phyloP scores from a whole-genome alignment of 2,113 vertebrate species.

The Ameiurus melas region DNA sequence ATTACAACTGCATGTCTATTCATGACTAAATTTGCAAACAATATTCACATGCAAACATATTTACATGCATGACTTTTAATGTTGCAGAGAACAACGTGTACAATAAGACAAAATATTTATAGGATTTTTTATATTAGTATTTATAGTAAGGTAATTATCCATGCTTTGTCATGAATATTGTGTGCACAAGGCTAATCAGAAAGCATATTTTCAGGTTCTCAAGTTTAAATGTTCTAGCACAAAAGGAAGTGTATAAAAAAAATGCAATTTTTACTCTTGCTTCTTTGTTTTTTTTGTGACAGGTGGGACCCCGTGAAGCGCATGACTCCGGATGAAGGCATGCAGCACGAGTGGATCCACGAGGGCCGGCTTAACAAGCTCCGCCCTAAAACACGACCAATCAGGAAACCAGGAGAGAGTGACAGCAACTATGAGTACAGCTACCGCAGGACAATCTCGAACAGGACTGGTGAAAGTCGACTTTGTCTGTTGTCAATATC shows the following conservation, averaged over 20 bases:
- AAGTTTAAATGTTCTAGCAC: neutral
- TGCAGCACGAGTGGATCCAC: constrained; percentile 87
- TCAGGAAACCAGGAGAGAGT: constrained; percentile 66
- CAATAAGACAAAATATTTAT: too few relatives aligned
- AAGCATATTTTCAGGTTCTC: neutral
- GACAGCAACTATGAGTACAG: constrained; percentile 66
- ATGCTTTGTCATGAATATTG: neutral
- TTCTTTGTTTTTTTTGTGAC: neutral
- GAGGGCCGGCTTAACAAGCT: constrained; percentile 75
- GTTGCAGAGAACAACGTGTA: neutral
- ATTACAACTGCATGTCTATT: neutral
- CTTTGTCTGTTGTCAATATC: neutral
- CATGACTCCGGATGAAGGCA: constrained; percentile 87
- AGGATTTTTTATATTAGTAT: too few relatives aligned
- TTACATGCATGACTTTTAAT: neutral
- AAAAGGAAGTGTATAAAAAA: neutral
- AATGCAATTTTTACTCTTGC: constrained; percentile 13
- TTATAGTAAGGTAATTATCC: neutral
- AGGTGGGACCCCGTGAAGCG: constrained; percentile 91
- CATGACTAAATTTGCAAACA: neutral
- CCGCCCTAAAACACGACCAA: constrained; percentile 63
- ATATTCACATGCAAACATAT: neutral
- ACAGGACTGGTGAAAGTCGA: constrained; percentile 60
- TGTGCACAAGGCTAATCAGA: neutral
- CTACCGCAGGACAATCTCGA: constrained; percentile 55